Base-by-base conservation (phyloP, 2,797 vertebrate species). In the Moxostoma hubbsi region DNA sequence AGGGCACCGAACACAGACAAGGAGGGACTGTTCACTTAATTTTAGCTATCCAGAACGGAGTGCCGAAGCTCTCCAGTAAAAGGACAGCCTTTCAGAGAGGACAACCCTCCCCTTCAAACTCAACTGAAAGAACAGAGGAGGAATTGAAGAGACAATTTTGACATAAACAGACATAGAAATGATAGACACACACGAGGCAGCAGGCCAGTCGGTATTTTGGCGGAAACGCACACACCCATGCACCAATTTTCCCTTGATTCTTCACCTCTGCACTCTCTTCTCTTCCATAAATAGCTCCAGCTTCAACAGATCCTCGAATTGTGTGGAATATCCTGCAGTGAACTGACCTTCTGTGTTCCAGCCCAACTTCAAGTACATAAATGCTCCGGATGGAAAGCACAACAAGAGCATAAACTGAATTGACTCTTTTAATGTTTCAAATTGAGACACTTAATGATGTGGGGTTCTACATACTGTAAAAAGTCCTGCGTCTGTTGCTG, bases 1-100 rank as follows among this genome's bases (percentile, higher is more conserved):
- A 13, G 64, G 54, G 13, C 63, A 62, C 10, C n/a, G 53, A 45
- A 59, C 36, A 67, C 36, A 73, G 82, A 94, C 92, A 93, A 93
- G 84, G 87, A 87, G 77, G 66, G 76, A 87, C 87, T 92, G 92
- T 91, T 91, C 85, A 81, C 80, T 88, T 90, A 88, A 90, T 89
- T 92, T 89, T 90, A 87, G 90, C 87, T 83, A 70, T 68, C 77
- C 86, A 89, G 89, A 84, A 84, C 49, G 82, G 85, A 76, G 73
- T 76, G 70, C 57, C 79, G 81, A 84, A 72, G 80, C 81, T 87
- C 85, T 84, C 62, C 50, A 88, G 88, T 92, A 92, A 93, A 92
- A 90, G 85, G 84, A 74, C 69, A 79, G 88, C 91, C 90, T 91
- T 94, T 88, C 91, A 83, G 88, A 75, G 83, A 24, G 77, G 58